phyloP scores from a whole-genome alignment of 2,113 vertebrate genomes.

The Ceuthmochares aereus region DNA sequence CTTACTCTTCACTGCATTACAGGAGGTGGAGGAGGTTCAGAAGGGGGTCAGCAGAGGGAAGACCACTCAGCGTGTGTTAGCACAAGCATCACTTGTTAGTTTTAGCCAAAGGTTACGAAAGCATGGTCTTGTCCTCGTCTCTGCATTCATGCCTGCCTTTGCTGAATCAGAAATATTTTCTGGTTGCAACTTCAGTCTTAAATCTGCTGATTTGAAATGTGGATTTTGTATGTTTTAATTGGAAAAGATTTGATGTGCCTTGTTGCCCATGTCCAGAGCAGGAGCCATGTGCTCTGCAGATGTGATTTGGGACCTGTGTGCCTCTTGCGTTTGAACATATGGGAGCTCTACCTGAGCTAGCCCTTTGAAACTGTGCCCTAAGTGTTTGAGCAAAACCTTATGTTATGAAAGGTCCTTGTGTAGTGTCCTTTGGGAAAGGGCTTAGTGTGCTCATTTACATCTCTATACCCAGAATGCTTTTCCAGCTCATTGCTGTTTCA shows the following conservation, averaged over 20 bases:
- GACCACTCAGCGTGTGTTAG: neutral
- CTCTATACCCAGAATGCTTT: slow-evolving; percentile 73
- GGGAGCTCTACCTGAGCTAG: slow-evolving; percentile 1
- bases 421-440: slow-evolving; percentile 53
- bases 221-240: neutral
- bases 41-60: neutral
- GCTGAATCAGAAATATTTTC: neutral
- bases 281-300: neutral
- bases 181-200: neutral
- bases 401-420: slow-evolving; percentile 53
- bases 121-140: accelerated
- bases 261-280: neutral
- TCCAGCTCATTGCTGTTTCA: slow-evolving; percentile 69
- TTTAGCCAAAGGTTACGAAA: neutral
- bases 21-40: neutral
- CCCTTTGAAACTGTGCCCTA: neutral
- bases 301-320: accelerated
- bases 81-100: neutral
- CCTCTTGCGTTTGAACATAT: neutral
- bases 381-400: slow-evolving; percentile 12
- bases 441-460: slow-evolving; percentile 69
- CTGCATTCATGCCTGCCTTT: neutral
- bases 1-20: neutral
- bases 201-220: neutral
- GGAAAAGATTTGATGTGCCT: accelerated